phyloP scores from a whole-genome alignment of 2,797 vertebrate genomes.

The Hydrophis major region DNA sequence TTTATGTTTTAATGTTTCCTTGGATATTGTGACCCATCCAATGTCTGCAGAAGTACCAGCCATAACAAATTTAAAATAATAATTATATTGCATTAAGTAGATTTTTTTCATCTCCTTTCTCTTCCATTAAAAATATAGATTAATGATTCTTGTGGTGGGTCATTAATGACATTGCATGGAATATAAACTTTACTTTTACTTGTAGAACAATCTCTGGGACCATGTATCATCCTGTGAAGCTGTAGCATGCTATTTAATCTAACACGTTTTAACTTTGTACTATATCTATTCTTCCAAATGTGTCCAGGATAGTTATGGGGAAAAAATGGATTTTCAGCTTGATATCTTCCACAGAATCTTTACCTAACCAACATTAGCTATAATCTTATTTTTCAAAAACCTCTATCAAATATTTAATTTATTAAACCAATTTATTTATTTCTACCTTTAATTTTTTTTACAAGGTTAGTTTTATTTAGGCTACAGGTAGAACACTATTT shows the following conservation, averaged over 20 bases:
- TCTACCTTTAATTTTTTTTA: neutral
- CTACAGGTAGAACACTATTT: neutral
- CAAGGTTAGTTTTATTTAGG: neutral
- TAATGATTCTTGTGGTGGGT: neutral
- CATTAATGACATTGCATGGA: neutral
- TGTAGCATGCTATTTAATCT: neutral
- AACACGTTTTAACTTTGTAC: no score
- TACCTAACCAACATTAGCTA: neutral
- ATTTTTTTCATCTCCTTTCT: neutral
- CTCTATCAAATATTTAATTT: neutral
- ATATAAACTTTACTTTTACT: neutral
- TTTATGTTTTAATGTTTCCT: neutral
- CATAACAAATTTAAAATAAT: neutral
- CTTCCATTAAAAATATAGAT: neutral
- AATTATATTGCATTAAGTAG: neutral
- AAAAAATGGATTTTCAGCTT: neutral
- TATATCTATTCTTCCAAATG: neutral
- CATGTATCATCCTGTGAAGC: neutral
- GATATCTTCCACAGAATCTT: neutral
- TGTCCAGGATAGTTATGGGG: neutral
- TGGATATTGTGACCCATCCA: neutral
- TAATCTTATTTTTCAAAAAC: neutral
- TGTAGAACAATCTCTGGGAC: neutral
- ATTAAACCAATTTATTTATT: neutral
- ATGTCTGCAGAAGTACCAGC: neutral